Evolutionary conservation across 2,797 vertebrate genomes (phyloP), one percentile per base, ranked within the genome.

Genomic region (Rhinophrynus dorsalis): DNA sequence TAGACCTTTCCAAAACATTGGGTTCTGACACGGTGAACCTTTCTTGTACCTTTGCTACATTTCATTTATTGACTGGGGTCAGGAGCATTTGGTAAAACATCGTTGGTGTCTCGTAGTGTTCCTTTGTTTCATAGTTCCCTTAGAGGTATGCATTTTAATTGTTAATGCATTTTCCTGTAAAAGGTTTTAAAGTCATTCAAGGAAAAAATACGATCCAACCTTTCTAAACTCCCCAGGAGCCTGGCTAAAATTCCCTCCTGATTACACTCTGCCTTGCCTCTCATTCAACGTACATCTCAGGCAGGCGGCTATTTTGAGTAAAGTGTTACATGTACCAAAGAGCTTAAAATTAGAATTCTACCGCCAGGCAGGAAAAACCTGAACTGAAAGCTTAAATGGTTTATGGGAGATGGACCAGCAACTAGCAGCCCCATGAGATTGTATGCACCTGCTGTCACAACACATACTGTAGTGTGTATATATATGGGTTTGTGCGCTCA

Each of bases 141-240:
- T 38, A 20, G 35, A 32, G 18, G 20, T 10, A 24, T 29, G 21
- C 30, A 5, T 57, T 57, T 47, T 33, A 27, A 56, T 71, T 64
- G 59, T 64, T 42, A 23, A 38, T 50, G 32, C 59, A 56, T 64
- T 48, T 71, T 42, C 32, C 33, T 56, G 24, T 35, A 57, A 64
- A 24, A 64, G 68, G 38, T 50, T 71, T 44, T 64, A 64, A 71
- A 71, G 68, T 64, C 68, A 64, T 71, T 71, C 59, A 64, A 64
- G 57, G 68, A 56, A 64, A 64, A 64, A 64, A 69, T 44, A 62
- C 57, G 30, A 50, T 57, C 9, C 68, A 64, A 64, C 68, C 68
- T 64, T 57, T 71, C 35, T 64, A 63, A 64, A 32, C 68, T 71
- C 68, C 60, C 68, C 59, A 26, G 59, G 68, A 71, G 60, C 24